phyloP scores from a whole-genome alignment of 2,797 vertebrate species.

The Sebastiscus tertius region DNA sequence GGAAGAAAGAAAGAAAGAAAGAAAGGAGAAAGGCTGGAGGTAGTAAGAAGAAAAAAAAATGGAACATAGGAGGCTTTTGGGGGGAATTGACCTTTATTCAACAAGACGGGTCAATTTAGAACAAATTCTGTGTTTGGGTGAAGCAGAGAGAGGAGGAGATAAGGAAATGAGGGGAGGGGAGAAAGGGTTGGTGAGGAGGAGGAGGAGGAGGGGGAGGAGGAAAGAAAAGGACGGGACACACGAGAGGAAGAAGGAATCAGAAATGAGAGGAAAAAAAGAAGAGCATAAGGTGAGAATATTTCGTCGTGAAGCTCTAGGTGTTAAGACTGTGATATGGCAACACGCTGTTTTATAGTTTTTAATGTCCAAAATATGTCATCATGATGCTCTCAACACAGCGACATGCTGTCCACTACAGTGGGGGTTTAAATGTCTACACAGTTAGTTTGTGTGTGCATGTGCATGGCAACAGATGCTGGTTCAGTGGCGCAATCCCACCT shows the following conservation, averaged over 20 bases:
- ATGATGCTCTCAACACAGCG: constrained; percentile 34
- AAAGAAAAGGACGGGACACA: background rate
- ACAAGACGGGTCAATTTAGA: constrained; percentile 39
- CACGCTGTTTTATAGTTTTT: constrained; percentile 47
- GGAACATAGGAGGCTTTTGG: background rate
- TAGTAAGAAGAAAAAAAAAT: background rate
- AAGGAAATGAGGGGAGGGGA: background rate
- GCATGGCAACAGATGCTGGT: constrained; percentile 65
- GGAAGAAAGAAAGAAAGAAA: background rate
- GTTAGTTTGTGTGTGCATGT: background rate
- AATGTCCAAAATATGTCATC: constrained; percentile 52
- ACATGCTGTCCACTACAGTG: constrained; percentile 52
- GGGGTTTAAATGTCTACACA: constrained; percentile 60
- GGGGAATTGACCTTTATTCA: constrained; percentile 31
- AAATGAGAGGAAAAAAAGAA: background rate
- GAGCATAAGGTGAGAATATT: constrained; percentile 9
- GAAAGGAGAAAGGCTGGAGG: background rate
- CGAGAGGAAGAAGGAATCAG: background rate
- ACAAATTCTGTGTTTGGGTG: constrained; percentile 18
- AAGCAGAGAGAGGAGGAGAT: background rate
- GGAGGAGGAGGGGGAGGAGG: background rate
- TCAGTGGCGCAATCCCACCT: constrained; percentile 72
- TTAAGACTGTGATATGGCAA: constrained; percentile 28
- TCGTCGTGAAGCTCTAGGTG: constrained; percentile 13
- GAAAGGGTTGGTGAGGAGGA: background rate